A percentile compares a stretch with the other conserved stretches of the same genome.
Conservation (phyloP, 2,888 invertebrate species). For the Drosophila recens region DNA sequence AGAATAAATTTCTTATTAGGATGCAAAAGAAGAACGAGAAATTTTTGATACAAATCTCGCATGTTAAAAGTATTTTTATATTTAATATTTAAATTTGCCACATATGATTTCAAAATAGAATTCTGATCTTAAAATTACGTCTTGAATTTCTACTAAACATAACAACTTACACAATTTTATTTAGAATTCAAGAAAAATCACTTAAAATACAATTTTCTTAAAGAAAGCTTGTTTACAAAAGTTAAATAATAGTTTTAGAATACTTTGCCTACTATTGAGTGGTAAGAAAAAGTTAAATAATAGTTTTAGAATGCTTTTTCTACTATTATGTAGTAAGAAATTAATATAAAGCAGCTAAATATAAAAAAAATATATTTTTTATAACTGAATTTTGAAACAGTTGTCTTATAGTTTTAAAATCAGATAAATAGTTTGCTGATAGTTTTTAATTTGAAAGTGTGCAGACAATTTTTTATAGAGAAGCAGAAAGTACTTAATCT, state of each 20-base stretch:
- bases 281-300: too few relatives aligned
- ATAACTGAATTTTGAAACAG: too few relatives aligned
- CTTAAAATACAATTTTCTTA: too few relatives aligned
- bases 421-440: too few relatives aligned
- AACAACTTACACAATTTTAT: neutral
- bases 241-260: too few relatives aligned
- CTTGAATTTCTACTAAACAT: neutral
- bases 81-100: neutral
- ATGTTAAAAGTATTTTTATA: neutral
- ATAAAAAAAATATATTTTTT: too few relatives aligned
- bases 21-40: neutral
- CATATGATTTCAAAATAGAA: too few relatives aligned
- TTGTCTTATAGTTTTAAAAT: neutral
- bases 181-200: neutral
- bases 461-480: neutral
- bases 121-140: neutral
- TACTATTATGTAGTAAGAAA: neutral
- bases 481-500: neutral
- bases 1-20: conserved; percentile 28
- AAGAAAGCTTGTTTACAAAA: too few relatives aligned
- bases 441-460: too few relatives aligned
- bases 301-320: too few relatives aligned
- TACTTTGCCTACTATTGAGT: too few relatives aligned
- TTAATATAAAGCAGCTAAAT: neutral
- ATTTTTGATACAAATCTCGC: neutral